Percentiles rank a stretch among this genome's conserved stretches.
phyloP scores from a whole-genome alignment of 1,140 invertebrate genomes.

The Brachionus sp. region DNA sequence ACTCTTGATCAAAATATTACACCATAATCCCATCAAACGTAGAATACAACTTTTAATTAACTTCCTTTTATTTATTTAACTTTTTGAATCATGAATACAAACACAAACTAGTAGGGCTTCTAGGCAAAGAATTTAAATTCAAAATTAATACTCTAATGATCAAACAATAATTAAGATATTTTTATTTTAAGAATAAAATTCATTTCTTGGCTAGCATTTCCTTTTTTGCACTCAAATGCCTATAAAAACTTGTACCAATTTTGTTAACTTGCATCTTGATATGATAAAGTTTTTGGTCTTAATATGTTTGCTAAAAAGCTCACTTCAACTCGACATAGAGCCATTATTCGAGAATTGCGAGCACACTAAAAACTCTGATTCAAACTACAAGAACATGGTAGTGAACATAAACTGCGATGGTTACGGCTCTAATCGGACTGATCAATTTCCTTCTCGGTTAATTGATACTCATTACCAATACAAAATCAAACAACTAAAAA shows the following conservation, averaged over 20 bases:
- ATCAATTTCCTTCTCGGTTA: neutral
- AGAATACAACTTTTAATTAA: neutral
- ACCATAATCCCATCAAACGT: neutral
- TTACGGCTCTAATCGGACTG: neutral
- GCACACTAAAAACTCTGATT: neutral
- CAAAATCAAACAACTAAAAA: neutral
- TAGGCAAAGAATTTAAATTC: constrained; percentile 17
- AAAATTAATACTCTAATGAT: constrained; percentile 3
- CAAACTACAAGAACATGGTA: constrained; percentile 15
- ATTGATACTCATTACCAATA: neutral
- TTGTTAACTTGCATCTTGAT: neutral
- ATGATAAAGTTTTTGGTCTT: neutral
- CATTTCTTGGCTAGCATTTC: neutral
- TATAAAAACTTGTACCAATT: neutral
- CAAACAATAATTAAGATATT: constrained; percentile 15
- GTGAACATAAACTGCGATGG: constrained; percentile 15
- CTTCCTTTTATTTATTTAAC: constrained; percentile 24
- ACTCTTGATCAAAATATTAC: neutral
- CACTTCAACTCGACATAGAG: neutral
- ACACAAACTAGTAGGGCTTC: neutral
- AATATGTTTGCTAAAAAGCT: neutral
- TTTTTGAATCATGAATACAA: neutral
- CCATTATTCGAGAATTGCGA: neutral
- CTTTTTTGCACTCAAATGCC: neutral
- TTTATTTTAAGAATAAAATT: neutral